These are phyloP conservation scores for Serranus cabrilla DNA, from an alignment of 2,797 vertebrate species.

Conservation along the genomic window DNA sequence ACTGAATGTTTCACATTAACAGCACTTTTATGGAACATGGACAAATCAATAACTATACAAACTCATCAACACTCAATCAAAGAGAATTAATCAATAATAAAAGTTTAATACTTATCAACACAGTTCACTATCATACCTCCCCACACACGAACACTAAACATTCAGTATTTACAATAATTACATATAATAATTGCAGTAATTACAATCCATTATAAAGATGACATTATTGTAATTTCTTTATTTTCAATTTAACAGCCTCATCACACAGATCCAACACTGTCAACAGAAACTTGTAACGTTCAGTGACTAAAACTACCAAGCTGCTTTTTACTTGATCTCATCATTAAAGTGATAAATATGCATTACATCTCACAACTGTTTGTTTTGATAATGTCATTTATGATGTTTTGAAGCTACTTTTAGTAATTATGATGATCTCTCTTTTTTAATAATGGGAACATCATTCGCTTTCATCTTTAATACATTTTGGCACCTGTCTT, in stretches of 20 bases:
- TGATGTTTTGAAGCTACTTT: conserved; percentile 40
- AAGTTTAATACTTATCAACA: conserved; percentile 11
- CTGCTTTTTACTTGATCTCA: conserved; percentile 24
- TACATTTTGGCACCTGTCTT: conserved; percentile 31
- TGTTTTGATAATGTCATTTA: conserved; percentile 52
- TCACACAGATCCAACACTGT: conserved; percentile 43
- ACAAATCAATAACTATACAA: conserved; percentile 1
- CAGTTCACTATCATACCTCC: conserved; percentile 35
- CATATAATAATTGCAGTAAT: conserved; percentile 66
- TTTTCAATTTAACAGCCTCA: conserved; percentile 54
- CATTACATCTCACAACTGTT: conserved; percentile 34
- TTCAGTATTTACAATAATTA: conserved; percentile 71
- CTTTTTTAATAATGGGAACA: conserved; percentile 18
- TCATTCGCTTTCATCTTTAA: conserved; percentile 29
- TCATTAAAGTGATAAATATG: conserved; percentile 55
- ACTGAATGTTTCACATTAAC: background rate
- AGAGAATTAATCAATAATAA: background rate
- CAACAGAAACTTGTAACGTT: conserved; percentile 39
- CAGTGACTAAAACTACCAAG: conserved; percentile 28
- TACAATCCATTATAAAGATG: conserved; percentile 60
- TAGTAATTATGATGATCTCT: conserved; percentile 30
- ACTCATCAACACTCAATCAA: conserved; percentile 7
- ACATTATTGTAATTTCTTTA: conserved; percentile 59
- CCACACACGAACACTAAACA: conserved; percentile 52
- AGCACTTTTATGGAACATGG: background rate